Conservation (phyloP, 2,797 vertebrate species). For the Todus mexicanus region DNA sequence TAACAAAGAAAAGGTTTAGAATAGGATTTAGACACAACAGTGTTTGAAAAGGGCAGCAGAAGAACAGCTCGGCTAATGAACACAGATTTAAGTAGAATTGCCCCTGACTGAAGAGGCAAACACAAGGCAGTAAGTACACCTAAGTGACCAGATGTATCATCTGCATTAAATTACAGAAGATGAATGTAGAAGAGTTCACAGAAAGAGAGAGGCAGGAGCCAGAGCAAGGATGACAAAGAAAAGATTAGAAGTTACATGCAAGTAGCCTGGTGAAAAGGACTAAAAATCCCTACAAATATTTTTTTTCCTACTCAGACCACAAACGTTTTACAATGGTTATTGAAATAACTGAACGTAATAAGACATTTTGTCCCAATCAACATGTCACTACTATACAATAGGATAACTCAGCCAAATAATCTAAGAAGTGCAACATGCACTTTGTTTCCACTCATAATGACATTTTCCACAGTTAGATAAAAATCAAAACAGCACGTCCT, state of each 20-base stretch:
- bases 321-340: slow-evolving; percentile 16
- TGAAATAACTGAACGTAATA: slow-evolving; percentile 16
- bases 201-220: not conserved
- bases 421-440: slow-evolving; percentile 1
- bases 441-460: slow-evolving; percentile 38
- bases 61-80: not conserved
- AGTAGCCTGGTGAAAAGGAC: not conserved
- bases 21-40: not conserved
- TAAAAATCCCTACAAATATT: not conserved
- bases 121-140: not conserved
- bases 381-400: slow-evolving; percentile 25
- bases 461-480: slow-evolving; percentile 44
- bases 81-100: not conserved
- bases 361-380: slow-evolving; percentile 42
- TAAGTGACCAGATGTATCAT: not conserved
- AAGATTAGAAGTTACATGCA: not conserved
- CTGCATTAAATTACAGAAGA: not conserved
- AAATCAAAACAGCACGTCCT: slow-evolving; percentile 9
- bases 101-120: not conserved
- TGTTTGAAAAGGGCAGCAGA: not conserved
- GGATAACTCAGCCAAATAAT: slow-evolving; percentile 30
- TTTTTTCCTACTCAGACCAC: not conserved
- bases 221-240: not conserved
- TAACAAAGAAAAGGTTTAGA: not conserved
- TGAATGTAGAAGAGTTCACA: not conserved